Evolutionary conservation across 2,113 vertebrate genomes (phyloP).

Genomic region (Cyphomyrus plagiostoma): DNA sequence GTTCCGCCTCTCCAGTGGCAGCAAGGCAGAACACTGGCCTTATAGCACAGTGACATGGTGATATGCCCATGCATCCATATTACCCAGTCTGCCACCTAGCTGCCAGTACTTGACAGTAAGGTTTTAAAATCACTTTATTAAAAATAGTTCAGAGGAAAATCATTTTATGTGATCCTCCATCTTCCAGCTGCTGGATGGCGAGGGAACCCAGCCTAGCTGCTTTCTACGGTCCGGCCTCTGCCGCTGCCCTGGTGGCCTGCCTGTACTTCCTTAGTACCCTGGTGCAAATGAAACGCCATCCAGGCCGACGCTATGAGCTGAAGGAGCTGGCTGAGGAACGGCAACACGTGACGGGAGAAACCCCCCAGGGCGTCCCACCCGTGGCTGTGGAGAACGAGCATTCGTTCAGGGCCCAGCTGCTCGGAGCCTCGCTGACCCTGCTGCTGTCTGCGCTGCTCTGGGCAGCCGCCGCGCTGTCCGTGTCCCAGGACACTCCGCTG

Average conservation of each 20-base stretch:
- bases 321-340: constrained; percentile 81
- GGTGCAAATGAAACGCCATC: constrained; percentile 83
- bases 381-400: constrained; percentile 87
- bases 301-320: constrained; percentile 82
- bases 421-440: constrained; percentile 60
- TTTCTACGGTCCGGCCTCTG: constrained; percentile 86
- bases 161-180: neutral
- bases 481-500: constrained; percentile 73
- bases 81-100: neutral
- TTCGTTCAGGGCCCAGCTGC: constrained; percentile 76
- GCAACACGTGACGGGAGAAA: constrained; percentile 59
- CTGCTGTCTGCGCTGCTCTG: constrained; percentile 72
- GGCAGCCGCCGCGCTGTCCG: constrained; percentile 78
- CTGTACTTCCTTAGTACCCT: constrained; percentile 97
- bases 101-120: neutral
- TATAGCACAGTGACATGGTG: neutral
- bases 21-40: neutral
- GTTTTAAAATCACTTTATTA: neutral
- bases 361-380: constrained; percentile 62
- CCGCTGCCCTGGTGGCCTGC: constrained; percentile 88
- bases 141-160: neutral
- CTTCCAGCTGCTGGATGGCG: constrained; percentile 89
- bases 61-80: neutral
- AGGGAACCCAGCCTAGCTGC: constrained; percentile 73
- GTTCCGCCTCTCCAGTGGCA: neutral